These are phyloP conservation scores for Actenoides lindsayi DNA, from an alignment of 2,113 vertebrate species.

Conservation along the genomic window DNA sequence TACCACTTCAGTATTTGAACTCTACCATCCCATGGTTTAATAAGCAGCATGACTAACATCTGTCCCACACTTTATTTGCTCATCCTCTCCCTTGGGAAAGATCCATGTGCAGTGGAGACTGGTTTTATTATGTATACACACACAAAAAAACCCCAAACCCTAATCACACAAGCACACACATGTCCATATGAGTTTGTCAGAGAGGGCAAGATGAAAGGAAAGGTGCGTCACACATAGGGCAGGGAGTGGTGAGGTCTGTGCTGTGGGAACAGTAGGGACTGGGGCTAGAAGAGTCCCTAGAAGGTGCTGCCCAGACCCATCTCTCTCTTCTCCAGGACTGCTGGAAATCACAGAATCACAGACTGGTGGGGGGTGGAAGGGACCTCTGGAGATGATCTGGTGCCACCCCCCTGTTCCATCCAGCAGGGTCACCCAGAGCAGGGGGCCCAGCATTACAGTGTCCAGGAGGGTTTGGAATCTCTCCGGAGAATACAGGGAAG, in stretches of 20 bases:
- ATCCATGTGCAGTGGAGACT: background rate
- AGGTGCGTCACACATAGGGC: background rate
- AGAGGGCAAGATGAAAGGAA: slow-evolving; percentile 7
- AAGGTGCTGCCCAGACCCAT: background rate
- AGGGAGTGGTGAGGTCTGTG: background rate
- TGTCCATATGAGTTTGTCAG: background rate
- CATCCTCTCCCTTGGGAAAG: background rate
- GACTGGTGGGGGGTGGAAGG: background rate
- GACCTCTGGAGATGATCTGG: background rate
- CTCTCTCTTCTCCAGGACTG: background rate
- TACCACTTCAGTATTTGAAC: background rate
- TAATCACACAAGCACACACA: slow-evolving; percentile 24
- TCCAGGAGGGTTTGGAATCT: background rate
- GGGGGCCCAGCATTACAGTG: background rate
- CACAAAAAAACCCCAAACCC: background rate
- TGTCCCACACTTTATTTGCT: background rate
- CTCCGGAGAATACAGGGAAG: background rate
- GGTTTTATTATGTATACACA: background rate
- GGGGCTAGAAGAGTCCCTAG: background rate
- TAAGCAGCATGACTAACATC: background rate
- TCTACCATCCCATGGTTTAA: background rate
- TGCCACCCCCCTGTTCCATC: background rate
- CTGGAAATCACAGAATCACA: background rate
- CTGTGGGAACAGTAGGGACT: accelerated
- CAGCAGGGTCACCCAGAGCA: background rate